Base-by-base conservation (phyloP, 2,888 invertebrate species). In the Cosmia trapezina region DNA sequence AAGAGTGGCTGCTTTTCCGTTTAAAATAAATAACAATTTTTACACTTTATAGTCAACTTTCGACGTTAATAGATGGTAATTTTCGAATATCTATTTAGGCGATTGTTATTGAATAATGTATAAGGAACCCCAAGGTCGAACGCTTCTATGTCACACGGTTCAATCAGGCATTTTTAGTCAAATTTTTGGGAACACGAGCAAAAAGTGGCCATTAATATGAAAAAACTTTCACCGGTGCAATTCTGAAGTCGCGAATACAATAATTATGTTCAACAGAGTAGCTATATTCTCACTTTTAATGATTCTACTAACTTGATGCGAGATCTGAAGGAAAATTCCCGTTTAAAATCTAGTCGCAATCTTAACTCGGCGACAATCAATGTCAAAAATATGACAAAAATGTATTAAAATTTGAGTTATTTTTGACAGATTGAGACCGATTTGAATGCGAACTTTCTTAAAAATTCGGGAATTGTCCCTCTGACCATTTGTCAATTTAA, bases 91-190 rank as follows among this genome's bases (percentile, higher is more conserved):
- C 28, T 28, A 28, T 2, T 2, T 28, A 28, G 28, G 57, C 28
- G 43, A 49, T 9, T 51, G 59, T 19, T 43, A 49, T 28, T 71
- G 57, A 72, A 71, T 59, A 57, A 72, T 71, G 33, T 71, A 59
- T 72, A 7, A 33, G 28, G 33, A 51, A 33, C 12, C n/a, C 12
- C 67, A 78, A 73, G 66, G 77, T 41, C 73, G 59, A 28, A n/a
- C 22, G 49, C 67, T 72, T 56, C 14, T 63, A 66, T 66, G 62
- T 47, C 45, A 76, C 57, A 43, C 41, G 28, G 14, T 37, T 61
- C 28, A 56, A 28, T 7, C 14, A 37, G 28, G 33, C 17, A 57
- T 65, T 49, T 43, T 47, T 2, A 1, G 19, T 5, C 37, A 17
- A 2, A 19, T 12, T 17, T 45, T 64, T 28, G n/a, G 37, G 5